Evolutionary conservation across 1,140 invertebrate genomes (phyloP).

Genomic region (Trichonephila inaurata): DNA sequence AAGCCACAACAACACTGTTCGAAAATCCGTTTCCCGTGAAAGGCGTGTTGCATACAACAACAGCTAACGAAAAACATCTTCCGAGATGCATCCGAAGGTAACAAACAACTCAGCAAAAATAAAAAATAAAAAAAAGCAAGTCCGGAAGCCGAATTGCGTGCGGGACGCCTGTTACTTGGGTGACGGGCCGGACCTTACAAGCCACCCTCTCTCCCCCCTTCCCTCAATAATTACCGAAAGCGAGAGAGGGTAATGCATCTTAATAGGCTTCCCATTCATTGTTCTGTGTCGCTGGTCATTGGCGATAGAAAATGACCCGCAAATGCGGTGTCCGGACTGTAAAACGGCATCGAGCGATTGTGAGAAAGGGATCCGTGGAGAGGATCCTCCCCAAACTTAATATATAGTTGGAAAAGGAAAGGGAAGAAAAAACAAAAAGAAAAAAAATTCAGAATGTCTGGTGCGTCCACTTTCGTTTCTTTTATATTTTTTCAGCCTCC

Average conservation of each 20-base stretch:
- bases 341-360: conserved; percentile 23
- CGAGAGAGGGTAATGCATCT: conserved; percentile 50
- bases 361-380: neutral
- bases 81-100: conserved; percentile 28
- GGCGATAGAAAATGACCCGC: conserved; percentile 54
- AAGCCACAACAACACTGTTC: neutral
- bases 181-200: conserved; percentile 62
- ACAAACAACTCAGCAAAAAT: conserved; percentile 41
- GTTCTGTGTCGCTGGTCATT: conserved; percentile 66
- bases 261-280: conserved; percentile 53
- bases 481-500: neutral
- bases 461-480: conserved; percentile 47
- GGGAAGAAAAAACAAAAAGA: neutral
- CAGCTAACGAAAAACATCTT: neutral
- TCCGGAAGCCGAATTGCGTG: conserved; percentile 72
- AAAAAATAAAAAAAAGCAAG: neutral
- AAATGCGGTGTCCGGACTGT: conserved; percentile 43
- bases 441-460: neutral
- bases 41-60: neutral
- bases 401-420: conserved; percentile 36
- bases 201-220: neutral
- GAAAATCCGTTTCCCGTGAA: neutral
- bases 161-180: conserved; percentile 41
- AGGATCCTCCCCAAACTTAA: neutral
- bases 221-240: conserved; percentile 62